A percentile compares a stretch with the other conserved stretches of the same genome.
These are phyloP conservation scores for Sebastes dallii DNA, from an alignment of 2,797 vertebrate genomes.

Conservation along the genomic window DNA sequence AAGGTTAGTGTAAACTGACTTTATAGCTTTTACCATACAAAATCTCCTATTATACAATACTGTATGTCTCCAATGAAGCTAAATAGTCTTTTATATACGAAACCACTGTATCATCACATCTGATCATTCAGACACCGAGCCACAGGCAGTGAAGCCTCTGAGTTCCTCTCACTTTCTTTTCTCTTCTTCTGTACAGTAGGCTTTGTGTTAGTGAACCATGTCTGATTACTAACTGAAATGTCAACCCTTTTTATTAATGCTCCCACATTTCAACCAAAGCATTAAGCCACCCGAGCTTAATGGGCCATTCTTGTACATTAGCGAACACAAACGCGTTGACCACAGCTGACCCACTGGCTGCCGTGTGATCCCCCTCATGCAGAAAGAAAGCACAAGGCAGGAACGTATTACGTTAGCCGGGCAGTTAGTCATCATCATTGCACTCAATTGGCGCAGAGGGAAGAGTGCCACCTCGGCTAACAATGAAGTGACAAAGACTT, in stretches of 20 bases:
- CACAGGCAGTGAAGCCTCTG: not conserved
- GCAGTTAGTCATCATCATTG: conserved; percentile 68
- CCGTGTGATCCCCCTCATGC: conserved; percentile 13
- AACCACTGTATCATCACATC: not conserved
- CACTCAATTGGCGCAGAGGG: conserved; percentile 45
- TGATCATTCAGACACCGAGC: not conserved
- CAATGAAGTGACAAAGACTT: conserved; percentile 42
- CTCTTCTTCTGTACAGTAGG: not conserved
- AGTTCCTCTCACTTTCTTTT: not conserved
- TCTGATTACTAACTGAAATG: conserved; percentile 56
- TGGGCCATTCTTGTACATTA: conserved; percentile 69
- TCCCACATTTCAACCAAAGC: conserved; percentile 52
- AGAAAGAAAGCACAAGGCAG: conserved; percentile 39
- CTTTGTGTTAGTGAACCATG: conserved; percentile 45
- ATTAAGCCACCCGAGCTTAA: conserved; percentile 54
- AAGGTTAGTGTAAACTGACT: not conserved
- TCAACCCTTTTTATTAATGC: conserved; percentile 56
- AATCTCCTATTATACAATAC: not conserved
- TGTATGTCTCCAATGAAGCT: not conserved
- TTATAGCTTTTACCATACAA: not conserved
- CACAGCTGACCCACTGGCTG: conserved; percentile 51
- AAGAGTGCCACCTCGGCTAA: conserved; percentile 38
- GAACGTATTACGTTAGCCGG: conserved; percentile 43
- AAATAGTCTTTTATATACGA: not conserved
- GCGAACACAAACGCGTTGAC: conserved; percentile 67